Evolutionary conservation across 1,140 invertebrate species (phyloP), one percentile per base, ranked within the genome.

Genomic region (Drosophila nikananu): DNA sequence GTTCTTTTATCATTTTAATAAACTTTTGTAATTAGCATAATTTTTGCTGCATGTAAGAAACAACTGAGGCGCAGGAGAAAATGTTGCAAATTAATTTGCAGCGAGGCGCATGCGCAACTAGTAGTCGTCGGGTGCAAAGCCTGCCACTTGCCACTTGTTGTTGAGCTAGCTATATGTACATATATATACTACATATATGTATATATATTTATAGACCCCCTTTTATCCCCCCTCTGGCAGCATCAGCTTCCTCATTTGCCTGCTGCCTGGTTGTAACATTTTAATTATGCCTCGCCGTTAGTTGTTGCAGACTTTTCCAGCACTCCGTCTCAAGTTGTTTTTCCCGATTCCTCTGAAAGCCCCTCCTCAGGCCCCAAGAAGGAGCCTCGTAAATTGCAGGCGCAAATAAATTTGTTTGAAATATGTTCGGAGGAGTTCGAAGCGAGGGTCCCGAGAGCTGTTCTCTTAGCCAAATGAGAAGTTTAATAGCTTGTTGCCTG

Each of bases 321-420:
- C 37, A 59, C 65, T 71, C 49, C 8, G 51, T 46, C 49, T 51
- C 64, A 57, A 71, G 64, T 55, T 39, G 51, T 44, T 35, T 44
- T 32, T 25, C 41, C 68, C 30, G 35, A 32, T 77, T 35, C 21
- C 25, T 54, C 21, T 2, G 4, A 10, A 35, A 8, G 7, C 35
- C 35, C 35, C 35, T 35, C 35, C 35, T 0, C 7, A 13, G 0
- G 35, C 2, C 12, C 35, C 48, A 54, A 64, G 76, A 32, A 70
- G 54, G 79, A 71, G 68, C 41, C 86, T 79, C 64, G 81, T 80
- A 90, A 90, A 82, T 86, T 89, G 78, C 71, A 67, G 84, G 86
- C 86, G 86, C 84, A 89, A 89, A 90, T 84, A 90, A 89, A 89
- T 89, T 89, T 89, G 81, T 90, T 89, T 75, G 67, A 73, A 80